These are phyloP conservation scores for Malacoraja senta DNA, from an alignment of 2,797 vertebrate species.

Conservation along the genomic window DNA sequence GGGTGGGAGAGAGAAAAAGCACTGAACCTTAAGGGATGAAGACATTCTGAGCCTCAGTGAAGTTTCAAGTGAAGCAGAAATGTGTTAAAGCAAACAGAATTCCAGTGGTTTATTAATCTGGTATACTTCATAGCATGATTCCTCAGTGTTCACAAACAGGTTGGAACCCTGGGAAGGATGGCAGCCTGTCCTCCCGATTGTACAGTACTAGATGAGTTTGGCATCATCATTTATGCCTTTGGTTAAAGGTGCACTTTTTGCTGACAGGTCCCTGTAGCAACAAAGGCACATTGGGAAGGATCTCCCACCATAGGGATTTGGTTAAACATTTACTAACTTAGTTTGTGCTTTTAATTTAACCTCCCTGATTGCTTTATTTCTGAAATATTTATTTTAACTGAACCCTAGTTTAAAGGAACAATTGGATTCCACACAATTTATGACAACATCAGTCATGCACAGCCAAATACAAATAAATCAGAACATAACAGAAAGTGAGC, in stretches of 20 bases:
- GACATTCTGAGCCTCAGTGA: background rate
- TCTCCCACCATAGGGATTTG: background rate
- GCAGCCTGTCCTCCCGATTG: background rate
- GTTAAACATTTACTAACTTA: background rate
- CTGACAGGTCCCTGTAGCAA: background rate
- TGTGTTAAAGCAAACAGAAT: slow-evolving; percentile 13
- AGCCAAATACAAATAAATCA: slow-evolving; percentile 18
- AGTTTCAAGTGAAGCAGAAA: background rate
- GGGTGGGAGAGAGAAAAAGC: slow-evolving; percentile 7
- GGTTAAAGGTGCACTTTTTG: background rate
- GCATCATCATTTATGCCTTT: background rate
- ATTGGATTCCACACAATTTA: slow-evolving; percentile 6
- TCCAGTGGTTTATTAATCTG: slow-evolving; percentile 15
- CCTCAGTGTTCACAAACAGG: slow-evolving; percentile 1
- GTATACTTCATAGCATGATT: background rate
- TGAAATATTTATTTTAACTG: background rate
- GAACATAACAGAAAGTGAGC: background rate
- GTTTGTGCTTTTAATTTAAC: background rate
- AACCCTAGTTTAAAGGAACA: background rate
- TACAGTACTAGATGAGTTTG: background rate
- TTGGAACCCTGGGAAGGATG: background rate
- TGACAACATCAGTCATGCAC: background rate
- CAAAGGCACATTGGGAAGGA: background rate
- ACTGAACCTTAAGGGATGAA: background rate
- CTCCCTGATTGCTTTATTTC: background rate